These are phyloP conservation scores for Drosophila kanekoi DNA, from an alignment of 2,888 invertebrate genomes.

Conservation along the genomic window DNA sequence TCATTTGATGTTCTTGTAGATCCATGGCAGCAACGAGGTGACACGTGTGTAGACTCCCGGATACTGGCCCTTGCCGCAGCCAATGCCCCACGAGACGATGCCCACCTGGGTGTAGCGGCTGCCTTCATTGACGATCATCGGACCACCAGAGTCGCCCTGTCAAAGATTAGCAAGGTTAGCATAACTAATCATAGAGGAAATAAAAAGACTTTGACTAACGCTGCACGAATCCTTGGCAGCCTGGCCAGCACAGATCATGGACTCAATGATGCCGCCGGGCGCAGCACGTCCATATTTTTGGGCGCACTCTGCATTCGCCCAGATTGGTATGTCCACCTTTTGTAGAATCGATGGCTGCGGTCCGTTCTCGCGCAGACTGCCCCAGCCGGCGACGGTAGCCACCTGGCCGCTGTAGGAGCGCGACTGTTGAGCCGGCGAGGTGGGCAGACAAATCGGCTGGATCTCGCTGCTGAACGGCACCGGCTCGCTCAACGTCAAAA, in stretches of 20 bases:
- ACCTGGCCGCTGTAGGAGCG: constrained; percentile 89
- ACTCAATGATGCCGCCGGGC: constrained; percentile 94
- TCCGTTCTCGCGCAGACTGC: constrained; percentile 89
- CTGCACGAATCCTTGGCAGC: constrained; percentile 95
- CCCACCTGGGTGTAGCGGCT: constrained; percentile 93
- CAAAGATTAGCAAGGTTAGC: neutral
- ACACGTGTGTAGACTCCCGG: constrained; percentile 96
- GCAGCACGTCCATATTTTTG: constrained; percentile 93
- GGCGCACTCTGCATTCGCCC: constrained; percentile 92
- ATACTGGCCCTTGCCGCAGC: constrained; percentile 95
- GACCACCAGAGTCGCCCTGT: constrained; percentile 95
- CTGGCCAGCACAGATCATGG: constrained; percentile 95
- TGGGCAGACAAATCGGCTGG: constrained; percentile 92
- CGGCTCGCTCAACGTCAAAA: constrained; percentile 91
- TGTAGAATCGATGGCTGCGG: constrained; percentile 92
- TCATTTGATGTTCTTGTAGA: constrained; percentile 91
- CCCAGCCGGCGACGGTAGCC: constrained; percentile 95
- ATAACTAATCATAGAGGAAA: neutral
- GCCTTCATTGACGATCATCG: constrained; percentile 91
- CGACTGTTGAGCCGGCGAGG: constrained; percentile 78
- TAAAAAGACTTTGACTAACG: constrained; percentile 87
- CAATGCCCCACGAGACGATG: constrained; percentile 96
- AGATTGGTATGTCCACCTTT: constrained; percentile 93
- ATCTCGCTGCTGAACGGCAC: constrained; percentile 90
- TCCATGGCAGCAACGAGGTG: constrained; percentile 93